A percentile compares a stretch with the other conserved stretches of the same genome.
phyloP scores from a whole-genome alignment of 2,797 vertebrate species.

The Manis pentadactyla region DNA sequence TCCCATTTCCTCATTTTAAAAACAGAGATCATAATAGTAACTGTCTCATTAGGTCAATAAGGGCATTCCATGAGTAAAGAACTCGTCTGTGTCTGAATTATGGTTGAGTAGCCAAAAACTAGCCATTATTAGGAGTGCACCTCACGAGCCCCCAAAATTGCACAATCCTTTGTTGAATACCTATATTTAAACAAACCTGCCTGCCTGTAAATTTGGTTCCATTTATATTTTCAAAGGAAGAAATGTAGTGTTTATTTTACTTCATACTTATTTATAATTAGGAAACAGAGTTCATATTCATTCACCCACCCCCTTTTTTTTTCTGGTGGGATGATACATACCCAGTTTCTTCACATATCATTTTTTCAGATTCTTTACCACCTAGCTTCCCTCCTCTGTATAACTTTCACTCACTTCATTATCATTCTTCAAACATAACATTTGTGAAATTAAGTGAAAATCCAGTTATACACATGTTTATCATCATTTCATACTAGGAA shows the following conservation, averaged over 20 bases:
- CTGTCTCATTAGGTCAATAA: neutral
- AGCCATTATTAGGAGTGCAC: neutral
- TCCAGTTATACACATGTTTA: neutral
- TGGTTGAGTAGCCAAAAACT: neutral
- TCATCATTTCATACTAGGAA: neutral
- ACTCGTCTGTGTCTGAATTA: neutral
- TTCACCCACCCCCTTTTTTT: neutral
- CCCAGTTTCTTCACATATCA: neutral
- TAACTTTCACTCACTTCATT: neutral
- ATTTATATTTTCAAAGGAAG: slow-evolving; percentile 6
- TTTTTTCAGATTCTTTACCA: neutral
- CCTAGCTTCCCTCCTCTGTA: neutral
- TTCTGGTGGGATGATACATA: neutral
- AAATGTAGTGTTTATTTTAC: neutral
- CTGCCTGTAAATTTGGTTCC: neutral
- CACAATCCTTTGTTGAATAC: neutral
- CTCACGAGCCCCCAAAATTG: neutral
- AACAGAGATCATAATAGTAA: neutral
- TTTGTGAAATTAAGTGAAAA: neutral
- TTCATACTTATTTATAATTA: slow-evolving; percentile 1
- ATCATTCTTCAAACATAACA: neutral
- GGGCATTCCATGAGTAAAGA: neutral
- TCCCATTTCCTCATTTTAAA: slow-evolving; percentile 9
- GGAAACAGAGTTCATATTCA: neutral
- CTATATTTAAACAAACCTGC: neutral